Percentiles rank a stretch among this genome's conserved stretches.
Conservation (phyloP, 2,888 invertebrate genomes). For the Adelphocoris suturalis region DNA sequence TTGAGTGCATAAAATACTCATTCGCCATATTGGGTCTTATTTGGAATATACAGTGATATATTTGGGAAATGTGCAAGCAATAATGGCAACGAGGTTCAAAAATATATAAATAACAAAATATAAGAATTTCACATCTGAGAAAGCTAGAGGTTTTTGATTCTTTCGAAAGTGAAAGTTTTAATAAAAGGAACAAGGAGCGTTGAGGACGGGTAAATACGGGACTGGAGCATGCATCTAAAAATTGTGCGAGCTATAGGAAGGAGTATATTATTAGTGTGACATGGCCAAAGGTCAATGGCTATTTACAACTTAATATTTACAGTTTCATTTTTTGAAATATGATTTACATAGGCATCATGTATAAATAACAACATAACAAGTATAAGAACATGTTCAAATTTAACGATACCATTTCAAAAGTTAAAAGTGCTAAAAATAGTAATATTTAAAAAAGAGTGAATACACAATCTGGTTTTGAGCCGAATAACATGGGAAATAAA, state of each 20-base stretch:
- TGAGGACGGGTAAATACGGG: not conserved
- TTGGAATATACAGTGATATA: not conserved
- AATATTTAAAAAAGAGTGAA: too few relatives aligned
- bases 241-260: conserved; percentile 3
- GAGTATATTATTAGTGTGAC: not conserved
- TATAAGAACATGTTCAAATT: too few relatives aligned
- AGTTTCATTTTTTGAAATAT: not conserved
- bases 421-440: too few relatives aligned
- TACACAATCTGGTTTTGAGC: too few relatives aligned
- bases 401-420: too few relatives aligned
- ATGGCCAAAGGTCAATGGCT: not conserved
- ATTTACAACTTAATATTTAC: not conserved
- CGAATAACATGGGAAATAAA: too few relatives aligned
- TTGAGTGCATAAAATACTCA: not conserved
- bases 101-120: too few relatives aligned
- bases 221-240: not conserved
- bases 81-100: not conserved
- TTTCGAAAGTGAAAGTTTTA: not conserved
- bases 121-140: not conserved
- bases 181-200: not conserved
- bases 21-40: not conserved
- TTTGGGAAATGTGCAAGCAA: not conserved
- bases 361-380: too few relatives aligned
- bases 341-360: not conserved
- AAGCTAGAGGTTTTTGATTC: not conserved